Conservation (phyloP, 2,113 vertebrate species). For the Dermatemys mawii region DNA sequence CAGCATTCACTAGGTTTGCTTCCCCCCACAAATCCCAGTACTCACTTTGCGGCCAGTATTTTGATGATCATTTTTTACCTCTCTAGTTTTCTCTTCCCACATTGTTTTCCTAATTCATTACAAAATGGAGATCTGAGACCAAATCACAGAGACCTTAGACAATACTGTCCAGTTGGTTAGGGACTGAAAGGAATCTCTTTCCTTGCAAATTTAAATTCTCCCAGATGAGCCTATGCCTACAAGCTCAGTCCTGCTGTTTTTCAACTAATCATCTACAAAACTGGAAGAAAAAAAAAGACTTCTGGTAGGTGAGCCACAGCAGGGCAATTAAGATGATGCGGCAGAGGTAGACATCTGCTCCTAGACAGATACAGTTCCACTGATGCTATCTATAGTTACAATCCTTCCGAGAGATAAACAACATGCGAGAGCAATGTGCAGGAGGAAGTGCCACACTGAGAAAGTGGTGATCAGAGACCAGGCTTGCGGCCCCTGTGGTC, state of each 20-base stretch:
- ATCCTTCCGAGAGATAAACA: slow-evolving; percentile 85
- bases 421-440: slow-evolving; percentile 50
- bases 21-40: background rate
- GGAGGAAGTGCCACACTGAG: slow-evolving; percentile 84
- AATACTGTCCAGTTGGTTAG: background rate
- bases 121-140: background rate
- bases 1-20: background rate
- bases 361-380: slow-evolving; percentile 83
- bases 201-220: background rate
- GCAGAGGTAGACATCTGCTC: slow-evolving; percentile 86
- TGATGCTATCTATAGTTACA: slow-evolving; percentile 83
- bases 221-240: background rate
- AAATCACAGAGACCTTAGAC: background rate
- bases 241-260: slow-evolving; percentile 35
- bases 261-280: slow-evolving; percentile 54
- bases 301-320: slow-evolving; percentile 79
- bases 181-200: background rate
- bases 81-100: background rate
- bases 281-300: slow-evolving; percentile 5
- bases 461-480: slow-evolving; percentile 73
- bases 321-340: slow-evolving; percentile 79
- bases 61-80: background rate
- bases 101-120: background rate
- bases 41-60: background rate
- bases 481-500: slow-evolving; percentile 81